phyloP scores from a whole-genome alignment of 2,888 invertebrate genomes.

The Chloromyia formosa region DNA sequence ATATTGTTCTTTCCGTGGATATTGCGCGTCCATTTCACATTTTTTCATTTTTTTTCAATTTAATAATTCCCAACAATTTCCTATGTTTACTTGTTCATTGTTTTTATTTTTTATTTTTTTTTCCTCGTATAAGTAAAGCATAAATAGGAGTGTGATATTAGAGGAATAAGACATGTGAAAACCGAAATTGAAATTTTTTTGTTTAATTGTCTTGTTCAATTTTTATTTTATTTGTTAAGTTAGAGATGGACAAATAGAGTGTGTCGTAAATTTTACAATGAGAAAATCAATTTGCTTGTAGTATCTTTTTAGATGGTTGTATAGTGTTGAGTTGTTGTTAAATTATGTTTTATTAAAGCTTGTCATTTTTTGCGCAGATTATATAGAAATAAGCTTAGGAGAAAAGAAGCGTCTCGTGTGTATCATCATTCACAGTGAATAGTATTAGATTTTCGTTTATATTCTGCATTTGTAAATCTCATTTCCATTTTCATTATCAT shows the following conservation, averaged over 20 bases:
- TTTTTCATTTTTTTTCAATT: background rate
- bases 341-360: slow-evolving; percentile 42
- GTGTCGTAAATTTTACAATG: background rate
- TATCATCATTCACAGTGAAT: slow-evolving; percentile 29
- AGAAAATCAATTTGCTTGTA: slow-evolving; percentile 6
- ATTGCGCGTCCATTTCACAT: slow-evolving; percentile 5
- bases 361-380: slow-evolving; percentile 37
- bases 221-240: background rate
- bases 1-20: slow-evolving; percentile 23
- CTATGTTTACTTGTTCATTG: slow-evolving; percentile 12
- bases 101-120: background rate
- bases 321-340: slow-evolving; percentile 3
- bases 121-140: too few species aligned
- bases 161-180: background rate
- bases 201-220: background rate
- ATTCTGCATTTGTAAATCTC: slow-evolving; percentile 31
- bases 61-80: background rate
- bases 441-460: slow-evolving; percentile 24
- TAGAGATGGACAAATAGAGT: slow-evolving; percentile 5
- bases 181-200: background rate
- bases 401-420: slow-evolving; percentile 13
- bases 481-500: background rate
- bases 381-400: slow-evolving; percentile 43
- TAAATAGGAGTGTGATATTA: background rate
- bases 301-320: slow-evolving; percentile 14